Evolutionary conservation across 2,797 vertebrate species (phyloP).

Genomic region (Cyprinodon diabolis): DNA sequence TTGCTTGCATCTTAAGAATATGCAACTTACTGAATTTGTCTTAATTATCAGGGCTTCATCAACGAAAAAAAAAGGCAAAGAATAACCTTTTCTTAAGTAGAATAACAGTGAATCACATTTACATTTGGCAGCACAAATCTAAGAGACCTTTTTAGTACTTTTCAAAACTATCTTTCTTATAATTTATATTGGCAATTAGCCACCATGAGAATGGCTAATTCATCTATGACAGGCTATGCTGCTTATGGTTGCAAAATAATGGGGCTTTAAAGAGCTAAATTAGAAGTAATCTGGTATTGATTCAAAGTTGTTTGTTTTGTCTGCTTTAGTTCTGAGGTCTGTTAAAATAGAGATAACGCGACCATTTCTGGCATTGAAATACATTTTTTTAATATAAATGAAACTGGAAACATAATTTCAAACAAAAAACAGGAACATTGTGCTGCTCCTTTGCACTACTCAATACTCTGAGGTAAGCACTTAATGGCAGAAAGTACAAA

Average conservation of each 20-base stretch:
- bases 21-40: background rate
- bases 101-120: no score
- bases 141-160: background rate
- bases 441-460: conserved; percentile 21
- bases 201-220: no score
- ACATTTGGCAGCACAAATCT: no score
- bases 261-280: no score
- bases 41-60: no score
- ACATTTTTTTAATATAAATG: background rate
- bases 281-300: conserved; percentile 33
- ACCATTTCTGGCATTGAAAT: background rate
- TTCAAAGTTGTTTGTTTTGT: conserved; percentile 4
- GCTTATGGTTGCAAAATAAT: background rate
- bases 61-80: background rate
- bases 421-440: conserved; percentile 28
- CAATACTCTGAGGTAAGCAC: conserved; percentile 25
- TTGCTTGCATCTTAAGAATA: background rate
- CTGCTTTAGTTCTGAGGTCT: background rate
- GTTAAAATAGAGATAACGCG: background rate
- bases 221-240: no score
- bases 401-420: conserved; percentile 41
- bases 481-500: conserved; percentile 45
- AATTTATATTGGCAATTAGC: no score
- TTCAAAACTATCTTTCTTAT: no score
- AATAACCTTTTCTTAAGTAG: no score